A percentile compares a stretch with the other conserved stretches of the same genome.
Conservation (phyloP, 2,797 vertebrate genomes). For the Vultur gryphus region DNA sequence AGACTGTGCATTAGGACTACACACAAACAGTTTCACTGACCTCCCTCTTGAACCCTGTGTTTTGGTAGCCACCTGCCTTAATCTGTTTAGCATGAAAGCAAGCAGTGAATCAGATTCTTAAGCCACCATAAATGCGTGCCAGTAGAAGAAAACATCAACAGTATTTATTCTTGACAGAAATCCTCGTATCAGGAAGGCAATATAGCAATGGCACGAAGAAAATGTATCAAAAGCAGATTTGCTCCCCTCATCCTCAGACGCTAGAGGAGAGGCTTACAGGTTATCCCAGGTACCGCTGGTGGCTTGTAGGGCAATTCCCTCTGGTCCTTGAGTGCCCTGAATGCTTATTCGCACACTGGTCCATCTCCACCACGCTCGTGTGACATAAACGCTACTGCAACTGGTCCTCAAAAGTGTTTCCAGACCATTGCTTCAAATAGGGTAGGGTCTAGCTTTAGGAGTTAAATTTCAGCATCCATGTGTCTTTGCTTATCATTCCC, state of each 20-base stretch:
- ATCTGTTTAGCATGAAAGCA: background rate
- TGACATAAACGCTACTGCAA: background rate
- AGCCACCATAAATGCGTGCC: background rate
- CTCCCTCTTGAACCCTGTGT: background rate
- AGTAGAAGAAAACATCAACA: background rate
- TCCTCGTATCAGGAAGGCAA: background rate
- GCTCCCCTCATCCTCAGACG: background rate
- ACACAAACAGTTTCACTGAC: background rate
- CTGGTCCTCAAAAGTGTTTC: background rate
- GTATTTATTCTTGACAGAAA: background rate
- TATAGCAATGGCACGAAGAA: background rate
- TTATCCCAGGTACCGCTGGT: background rate
- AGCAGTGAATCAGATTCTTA: background rate
- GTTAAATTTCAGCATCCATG: background rate
- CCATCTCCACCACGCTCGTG: accelerated
- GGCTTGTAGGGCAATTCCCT: background rate
- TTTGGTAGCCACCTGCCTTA: background rate
- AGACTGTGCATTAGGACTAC: background rate
- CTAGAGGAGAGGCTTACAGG: background rate
- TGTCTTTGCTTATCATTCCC: background rate
- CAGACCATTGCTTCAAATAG: background rate
- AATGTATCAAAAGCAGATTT: background rate
- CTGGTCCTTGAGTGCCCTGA: background rate
- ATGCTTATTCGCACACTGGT: background rate
- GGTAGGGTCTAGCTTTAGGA: background rate